These are phyloP conservation scores for Meganola albula DNA, from an alignment of 2,888 invertebrate species.

Conservation along the genomic window DNA sequence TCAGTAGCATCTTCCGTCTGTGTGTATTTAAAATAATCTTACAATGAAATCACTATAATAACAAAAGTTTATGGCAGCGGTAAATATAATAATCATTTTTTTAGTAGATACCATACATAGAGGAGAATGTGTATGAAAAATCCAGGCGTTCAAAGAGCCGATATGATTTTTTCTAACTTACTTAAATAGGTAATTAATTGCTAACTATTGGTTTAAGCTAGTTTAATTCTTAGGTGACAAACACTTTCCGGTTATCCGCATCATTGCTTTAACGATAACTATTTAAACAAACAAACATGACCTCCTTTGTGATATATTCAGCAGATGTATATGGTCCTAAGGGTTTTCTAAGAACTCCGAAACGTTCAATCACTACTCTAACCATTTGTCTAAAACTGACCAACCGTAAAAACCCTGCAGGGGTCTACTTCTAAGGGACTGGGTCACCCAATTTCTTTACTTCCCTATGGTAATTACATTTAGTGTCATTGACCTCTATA, in stretches of 20 bases:
- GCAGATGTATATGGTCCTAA: conserved; percentile 53
- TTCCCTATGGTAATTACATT: conserved; percentile 69
- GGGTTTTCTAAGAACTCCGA: conserved; percentile 43
- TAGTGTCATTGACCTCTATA: conserved; percentile 68
- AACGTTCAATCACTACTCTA: conserved; percentile 54
- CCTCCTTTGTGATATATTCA: conserved; percentile 32
- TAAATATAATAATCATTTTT: no score
- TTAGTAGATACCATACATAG: no score
- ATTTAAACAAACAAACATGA: conserved; percentile 23
- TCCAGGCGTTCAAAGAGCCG: no score
- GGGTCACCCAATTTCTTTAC: conserved; percentile 68
- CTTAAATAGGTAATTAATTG: no score
- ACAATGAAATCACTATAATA: no score
- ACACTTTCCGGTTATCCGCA: conserved; percentile 23
- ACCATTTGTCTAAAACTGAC: conserved; percentile 69
- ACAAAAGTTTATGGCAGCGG: no score
- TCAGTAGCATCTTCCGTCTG: no score
- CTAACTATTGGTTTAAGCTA: no score
- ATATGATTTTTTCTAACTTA: no score
- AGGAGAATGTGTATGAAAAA: no score
- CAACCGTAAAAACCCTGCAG: conserved; percentile 58
- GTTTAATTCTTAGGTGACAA: no score
- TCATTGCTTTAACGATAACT: conserved; percentile 36
- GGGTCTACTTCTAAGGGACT: conserved; percentile 60
- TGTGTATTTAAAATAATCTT: no score